phyloP scores from a whole-genome alignment of 2,113 vertebrate species.

The Centropus bengalensis region DNA sequence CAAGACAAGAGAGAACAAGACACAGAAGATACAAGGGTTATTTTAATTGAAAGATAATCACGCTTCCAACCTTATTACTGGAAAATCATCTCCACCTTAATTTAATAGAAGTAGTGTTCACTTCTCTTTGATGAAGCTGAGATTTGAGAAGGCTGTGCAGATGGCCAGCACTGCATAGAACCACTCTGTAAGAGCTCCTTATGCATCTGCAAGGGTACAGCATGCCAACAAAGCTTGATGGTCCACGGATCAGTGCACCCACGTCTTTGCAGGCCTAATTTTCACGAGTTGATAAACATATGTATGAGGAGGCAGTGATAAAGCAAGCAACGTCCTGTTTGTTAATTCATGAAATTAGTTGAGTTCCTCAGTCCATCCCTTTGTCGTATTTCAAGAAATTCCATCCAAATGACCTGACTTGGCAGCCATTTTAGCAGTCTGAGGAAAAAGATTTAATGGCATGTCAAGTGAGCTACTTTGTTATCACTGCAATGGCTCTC shows the following conservation, averaged over 20 bases:
- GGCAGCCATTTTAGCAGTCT: background rate
- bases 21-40: background rate
- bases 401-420: background rate
- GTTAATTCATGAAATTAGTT: background rate
- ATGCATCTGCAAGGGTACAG: accelerated
- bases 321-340: background rate
- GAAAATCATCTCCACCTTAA: background rate
- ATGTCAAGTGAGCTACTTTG: background rate
- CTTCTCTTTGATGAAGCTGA: background rate
- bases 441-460: background rate
- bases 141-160: slow-evolving; percentile 20
- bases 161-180: background rate
- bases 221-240: background rate
- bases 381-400: background rate
- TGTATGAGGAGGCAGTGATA: background rate
- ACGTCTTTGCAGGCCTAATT: background rate
- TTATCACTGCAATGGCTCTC: background rate
- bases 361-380: background rate
- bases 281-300: background rate
- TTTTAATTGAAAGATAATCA: background rate
- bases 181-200: background rate
- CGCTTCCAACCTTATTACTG: background rate
- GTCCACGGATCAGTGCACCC: background rate
- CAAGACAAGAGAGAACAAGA: background rate
- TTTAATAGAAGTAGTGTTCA: background rate